A percentile compares a stretch with the other conserved stretches of the same genome.
Evolutionary conservation across 2,113 vertebrate species (phyloP).

Genomic region (Erpornis zantholeuca): DNA sequence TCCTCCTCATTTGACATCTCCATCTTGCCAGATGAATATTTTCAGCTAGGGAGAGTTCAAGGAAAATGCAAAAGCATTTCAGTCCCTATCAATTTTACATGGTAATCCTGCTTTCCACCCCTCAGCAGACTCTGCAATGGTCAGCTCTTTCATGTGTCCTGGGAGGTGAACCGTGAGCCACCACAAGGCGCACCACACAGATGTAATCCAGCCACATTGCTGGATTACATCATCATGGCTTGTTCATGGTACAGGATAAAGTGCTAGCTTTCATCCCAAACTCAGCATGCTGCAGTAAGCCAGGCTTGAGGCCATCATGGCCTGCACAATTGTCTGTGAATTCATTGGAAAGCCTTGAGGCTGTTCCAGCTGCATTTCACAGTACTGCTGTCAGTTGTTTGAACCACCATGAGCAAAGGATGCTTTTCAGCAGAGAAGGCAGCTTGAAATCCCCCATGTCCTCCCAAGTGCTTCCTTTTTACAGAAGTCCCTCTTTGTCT

Average conservation of each 20-base stretch:
- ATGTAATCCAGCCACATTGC: not conserved
- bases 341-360: not conserved
- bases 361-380: not conserved
- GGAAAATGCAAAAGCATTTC: not conserved
- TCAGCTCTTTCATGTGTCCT: not conserved
- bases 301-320: not conserved
- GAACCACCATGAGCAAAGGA: not conserved
- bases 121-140: not conserved
- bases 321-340: not conserved
- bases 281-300: not conserved
- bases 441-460: not conserved
- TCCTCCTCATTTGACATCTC: not conserved
- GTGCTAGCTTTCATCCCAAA: not conserved
- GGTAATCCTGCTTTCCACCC: not conserved
- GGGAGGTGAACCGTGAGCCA: not conserved
- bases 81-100: not conserved
- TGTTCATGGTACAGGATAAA: not conserved
- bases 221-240: not conserved
- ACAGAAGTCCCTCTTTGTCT: not conserved
- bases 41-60: not conserved
- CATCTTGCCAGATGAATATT: not conserved
- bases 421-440: not conserved
- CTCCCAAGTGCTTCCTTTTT: not conserved
- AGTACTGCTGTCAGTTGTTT: not conserved
- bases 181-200: not conserved